Evolutionary conservation across 1,140 invertebrate species (phyloP).

Genomic region (Manduca sexta): DNA sequence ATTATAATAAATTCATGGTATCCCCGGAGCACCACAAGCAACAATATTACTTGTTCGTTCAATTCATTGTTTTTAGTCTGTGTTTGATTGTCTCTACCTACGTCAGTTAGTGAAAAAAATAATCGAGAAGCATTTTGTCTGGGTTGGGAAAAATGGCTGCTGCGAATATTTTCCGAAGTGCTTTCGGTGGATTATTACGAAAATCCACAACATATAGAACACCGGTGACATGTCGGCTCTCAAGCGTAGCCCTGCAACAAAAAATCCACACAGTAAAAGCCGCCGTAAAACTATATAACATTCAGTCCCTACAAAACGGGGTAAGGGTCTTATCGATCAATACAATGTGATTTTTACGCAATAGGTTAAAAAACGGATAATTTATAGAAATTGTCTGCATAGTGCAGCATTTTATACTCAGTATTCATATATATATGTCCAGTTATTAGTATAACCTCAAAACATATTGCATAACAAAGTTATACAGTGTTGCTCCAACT

Average conservation of each 20-base stretch:
- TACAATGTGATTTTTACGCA: constrained; percentile 24
- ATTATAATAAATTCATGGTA: too few species aligned
- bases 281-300: constrained; percentile 37
- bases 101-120: constrained; percentile 4
- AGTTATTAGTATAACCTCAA: constrained; percentile 50
- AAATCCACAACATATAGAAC: constrained; percentile 50
- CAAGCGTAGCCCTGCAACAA: constrained; percentile 52
- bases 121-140: constrained; percentile 7
- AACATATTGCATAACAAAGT: constrained; percentile 64
- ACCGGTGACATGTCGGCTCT: constrained; percentile 54
- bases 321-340: constrained; percentile 41
- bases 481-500: constrained; percentile 49
- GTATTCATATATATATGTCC: background rate
- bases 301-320: constrained; percentile 45
- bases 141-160: constrained; percentile 64
- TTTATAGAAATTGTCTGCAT: background rate
- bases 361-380: background rate
- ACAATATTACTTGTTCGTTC: constrained; percentile 27
- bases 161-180: constrained; percentile 58
- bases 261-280: constrained; percentile 47
- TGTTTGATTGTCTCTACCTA: background rate
- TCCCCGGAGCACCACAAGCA: too few species aligned
- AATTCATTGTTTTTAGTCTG: background rate
- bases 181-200: constrained; percentile 59
- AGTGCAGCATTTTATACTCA: background rate